These are phyloP conservation scores for Drosophila tripunctata DNA, from an alignment of 2,888 invertebrate genomes.

Conservation along the genomic window DNA sequence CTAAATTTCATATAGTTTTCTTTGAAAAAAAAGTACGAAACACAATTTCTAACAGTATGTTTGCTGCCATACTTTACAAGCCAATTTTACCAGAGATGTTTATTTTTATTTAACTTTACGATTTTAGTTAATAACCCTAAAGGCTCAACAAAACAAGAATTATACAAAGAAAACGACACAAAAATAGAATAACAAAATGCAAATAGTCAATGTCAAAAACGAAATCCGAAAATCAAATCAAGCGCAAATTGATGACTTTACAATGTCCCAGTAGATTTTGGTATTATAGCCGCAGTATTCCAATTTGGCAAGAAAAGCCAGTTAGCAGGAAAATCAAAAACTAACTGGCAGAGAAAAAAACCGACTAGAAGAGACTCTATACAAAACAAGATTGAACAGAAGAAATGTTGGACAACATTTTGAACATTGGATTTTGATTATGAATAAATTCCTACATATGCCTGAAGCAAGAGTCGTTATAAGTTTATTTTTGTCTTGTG, in stretches of 20 bases:
- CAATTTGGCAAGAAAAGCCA: slow-evolving; percentile 23
- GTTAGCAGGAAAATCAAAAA: background rate
- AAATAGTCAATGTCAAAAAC: slow-evolving; percentile 3
- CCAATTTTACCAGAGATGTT: too few species aligned
- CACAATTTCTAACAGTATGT: too few species aligned
- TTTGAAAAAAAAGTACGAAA: too few species aligned
- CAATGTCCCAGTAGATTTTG: slow-evolving; percentile 34
- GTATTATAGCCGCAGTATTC: slow-evolving; percentile 40
- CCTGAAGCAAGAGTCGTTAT: too few species aligned
- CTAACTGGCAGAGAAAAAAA: background rate
- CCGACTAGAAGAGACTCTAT: background rate
- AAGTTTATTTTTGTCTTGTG: too few species aligned
- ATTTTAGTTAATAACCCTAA: background rate
- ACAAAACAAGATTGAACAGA: too few species aligned
- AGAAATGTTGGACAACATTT: too few species aligned
- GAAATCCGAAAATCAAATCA: slow-evolving; percentile 43
- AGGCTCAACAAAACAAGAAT: background rate
- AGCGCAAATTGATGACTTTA: slow-evolving; percentile 48
- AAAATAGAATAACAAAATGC: background rate
- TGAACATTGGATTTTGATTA: too few species aligned
- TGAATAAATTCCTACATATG: too few species aligned
- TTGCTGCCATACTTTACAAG: too few species aligned
- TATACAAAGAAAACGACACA: background rate
- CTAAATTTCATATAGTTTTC: too few species aligned
- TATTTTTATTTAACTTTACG: background rate